These are phyloP conservation scores for Steatornis caripensis DNA, from an alignment of 2,113 vertebrate genomes.

Conservation along the genomic window DNA sequence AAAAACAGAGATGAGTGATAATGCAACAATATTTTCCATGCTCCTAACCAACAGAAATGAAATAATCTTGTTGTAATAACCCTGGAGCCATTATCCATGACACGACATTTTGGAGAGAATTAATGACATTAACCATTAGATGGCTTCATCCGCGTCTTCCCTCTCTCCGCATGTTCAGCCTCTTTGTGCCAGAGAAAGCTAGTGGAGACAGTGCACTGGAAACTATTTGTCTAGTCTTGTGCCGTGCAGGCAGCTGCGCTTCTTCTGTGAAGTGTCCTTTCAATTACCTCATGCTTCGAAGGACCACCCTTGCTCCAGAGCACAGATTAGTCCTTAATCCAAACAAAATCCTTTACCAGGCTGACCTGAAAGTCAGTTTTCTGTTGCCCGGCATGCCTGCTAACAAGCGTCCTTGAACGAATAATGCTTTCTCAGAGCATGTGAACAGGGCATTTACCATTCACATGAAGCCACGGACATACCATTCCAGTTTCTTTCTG, in stretches of 20 bases:
- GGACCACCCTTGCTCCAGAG: constrained; percentile 4
- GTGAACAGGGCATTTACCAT: not conserved
- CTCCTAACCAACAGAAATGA: constrained; percentile 62
- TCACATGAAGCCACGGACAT: not conserved
- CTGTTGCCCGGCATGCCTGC: not conserved
- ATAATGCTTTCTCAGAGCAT: not conserved
- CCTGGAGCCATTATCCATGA: constrained; percentile 47
- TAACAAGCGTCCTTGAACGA: not conserved
- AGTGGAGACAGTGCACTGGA: not conserved
- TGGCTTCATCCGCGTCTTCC: not conserved
- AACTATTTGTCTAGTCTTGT: not conserved
- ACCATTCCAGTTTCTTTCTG: not conserved
- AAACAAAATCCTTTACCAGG: constrained; percentile 4
- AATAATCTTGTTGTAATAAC: constrained; percentile 53
- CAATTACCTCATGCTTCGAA: not conserved
- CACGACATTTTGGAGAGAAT: constrained; percentile 59
- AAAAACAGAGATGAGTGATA: constrained; percentile 11
- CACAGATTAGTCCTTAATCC: not conserved
- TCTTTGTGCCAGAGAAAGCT: not conserved
- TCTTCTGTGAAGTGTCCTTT: not conserved
- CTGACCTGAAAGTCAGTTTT: not conserved
- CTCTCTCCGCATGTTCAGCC: not conserved
- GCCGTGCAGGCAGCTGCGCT: not conserved
- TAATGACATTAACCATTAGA: constrained; percentile 54
- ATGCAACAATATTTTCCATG: constrained; percentile 66